Evolutionary conservation across 2,888 invertebrate genomes (phyloP).

Genomic region (Drosophila atroscutellata): DNA sequence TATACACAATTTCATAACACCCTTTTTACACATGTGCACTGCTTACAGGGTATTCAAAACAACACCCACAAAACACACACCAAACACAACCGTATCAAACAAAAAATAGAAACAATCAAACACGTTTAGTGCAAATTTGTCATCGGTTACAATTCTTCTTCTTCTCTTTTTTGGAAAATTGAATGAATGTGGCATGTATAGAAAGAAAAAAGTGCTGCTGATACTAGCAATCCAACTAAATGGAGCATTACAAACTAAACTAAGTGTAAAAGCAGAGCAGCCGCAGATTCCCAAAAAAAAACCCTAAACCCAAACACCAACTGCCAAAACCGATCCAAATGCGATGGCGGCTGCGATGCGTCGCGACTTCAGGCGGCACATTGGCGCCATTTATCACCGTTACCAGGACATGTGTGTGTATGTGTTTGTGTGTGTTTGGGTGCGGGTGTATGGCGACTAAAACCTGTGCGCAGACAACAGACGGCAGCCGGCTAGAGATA

Average conservation of each 20-base stretch:
- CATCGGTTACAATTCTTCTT: constrained; percentile 48
- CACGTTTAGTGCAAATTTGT: constrained; percentile 75
- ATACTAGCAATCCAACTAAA: constrained; percentile 52
- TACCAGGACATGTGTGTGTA: constrained; percentile 51
- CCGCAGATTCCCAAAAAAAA: constrained; percentile 35
- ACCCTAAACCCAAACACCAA: constrained; percentile 1
- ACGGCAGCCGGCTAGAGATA: constrained; percentile 30
- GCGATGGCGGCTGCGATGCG: constrained; percentile 68
- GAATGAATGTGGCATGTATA: constrained; percentile 2
- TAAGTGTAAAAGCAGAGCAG: constrained; percentile 69
- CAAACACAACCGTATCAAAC: not conserved
- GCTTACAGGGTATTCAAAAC: constrained; percentile 31
- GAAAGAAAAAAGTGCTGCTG: constrained; percentile 1
- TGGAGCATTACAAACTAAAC: constrained; percentile 74
- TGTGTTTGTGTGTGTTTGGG: constrained; percentile 3
- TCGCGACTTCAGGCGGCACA: constrained; percentile 82
- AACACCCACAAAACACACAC: constrained; percentile 39
- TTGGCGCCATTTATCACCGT: constrained; percentile 85
- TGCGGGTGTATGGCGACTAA: constrained; percentile 49
- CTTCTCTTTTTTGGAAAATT: constrained; percentile 3
- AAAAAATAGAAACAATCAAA: constrained; percentile 63
- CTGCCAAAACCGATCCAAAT: constrained; percentile 30
- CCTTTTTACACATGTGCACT: not conserved
- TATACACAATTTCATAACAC: not conserved
- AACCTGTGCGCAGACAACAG: constrained; percentile 72